A percentile compares a stretch with the other conserved stretches of the same genome.
These are phyloP conservation scores for Buceros bicornis DNA, from an alignment of 2,797 vertebrate genomes.

Conservation along the genomic window DNA sequence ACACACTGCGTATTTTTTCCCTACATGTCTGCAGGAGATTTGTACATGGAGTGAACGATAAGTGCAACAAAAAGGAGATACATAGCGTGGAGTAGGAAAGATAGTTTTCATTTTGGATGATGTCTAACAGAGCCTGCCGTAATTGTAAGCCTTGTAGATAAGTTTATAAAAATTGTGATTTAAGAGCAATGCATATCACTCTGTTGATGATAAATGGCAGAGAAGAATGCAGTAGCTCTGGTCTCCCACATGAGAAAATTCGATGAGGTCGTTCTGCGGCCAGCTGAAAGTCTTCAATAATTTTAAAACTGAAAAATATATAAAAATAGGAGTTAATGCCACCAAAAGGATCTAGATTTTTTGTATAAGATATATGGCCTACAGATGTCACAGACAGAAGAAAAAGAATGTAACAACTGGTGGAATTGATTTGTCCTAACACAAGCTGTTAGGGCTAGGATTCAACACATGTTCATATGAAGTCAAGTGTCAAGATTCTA, in stretches of 20 bases:
- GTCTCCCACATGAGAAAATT: not conserved
- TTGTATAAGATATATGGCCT: not conserved
- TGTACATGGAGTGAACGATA: not conserved
- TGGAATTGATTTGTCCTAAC: not conserved
- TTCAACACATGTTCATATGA: not conserved
- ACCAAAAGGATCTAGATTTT: not conserved
- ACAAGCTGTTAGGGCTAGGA: not conserved
- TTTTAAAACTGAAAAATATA: not conserved
- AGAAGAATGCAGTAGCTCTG: not conserved
- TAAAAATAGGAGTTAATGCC: not conserved
- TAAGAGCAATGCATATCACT: not conserved
- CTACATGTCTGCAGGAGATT: not conserved
- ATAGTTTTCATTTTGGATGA: not conserved
- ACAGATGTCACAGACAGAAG: not conserved
- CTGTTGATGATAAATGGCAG: not conserved
- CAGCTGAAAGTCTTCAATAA: not conserved
- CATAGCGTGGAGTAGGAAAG: not conserved
- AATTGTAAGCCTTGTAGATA: not conserved
- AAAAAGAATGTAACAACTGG: not conserved
- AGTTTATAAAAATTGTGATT: not conserved
- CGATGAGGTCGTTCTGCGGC: rapidly evolving
- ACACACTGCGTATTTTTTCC: not conserved
- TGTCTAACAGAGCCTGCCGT: not conserved
- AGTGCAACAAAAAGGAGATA: not conserved
- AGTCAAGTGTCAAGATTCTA: not conserved